Base-by-base conservation (phyloP, 2,113 vertebrate species). In the Globicephala melas region DNA sequence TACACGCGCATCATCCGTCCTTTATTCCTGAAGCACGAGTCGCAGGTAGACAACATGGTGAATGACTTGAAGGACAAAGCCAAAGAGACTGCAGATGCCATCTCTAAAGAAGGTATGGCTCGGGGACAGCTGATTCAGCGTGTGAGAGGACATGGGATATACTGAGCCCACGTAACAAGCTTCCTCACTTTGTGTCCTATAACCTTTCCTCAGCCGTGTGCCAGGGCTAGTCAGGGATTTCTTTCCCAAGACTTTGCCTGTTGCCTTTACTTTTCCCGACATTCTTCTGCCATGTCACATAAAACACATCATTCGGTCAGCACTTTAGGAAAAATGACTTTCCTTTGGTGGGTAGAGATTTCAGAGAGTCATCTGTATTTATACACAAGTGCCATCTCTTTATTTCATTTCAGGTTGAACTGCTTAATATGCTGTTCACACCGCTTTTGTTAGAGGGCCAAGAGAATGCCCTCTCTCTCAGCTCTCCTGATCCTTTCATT, bases 51-150 rank as follows among this genome's bases (percentile, higher is more conserved):
- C 70, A 98, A 88, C 0, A 98, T 98, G 53, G 97, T 99, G 92
- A 99, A 99, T 98, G 99, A 99, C 96, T 63, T 99, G 76, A 99
- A 99, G 87, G 99, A 99, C 98, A 99, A 99, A 98, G 99, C 99
- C 73, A 98, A 99, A 53, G 99, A 99, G 55, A 99, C 99, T 38
- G 99, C 99, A 11, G 99, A 99, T 92, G 99, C 99, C 93, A 96
- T 99, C 95, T 99, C 98, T 95, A 99, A 99, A 81, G 99, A 99
- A 98, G 99, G 99, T 99, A 97, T 98, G 98, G 28, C 38, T 11
- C 1, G 1, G 83, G 14, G 33, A 14, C 1, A 0, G 1, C 21
- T 7, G 20, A 47, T 50, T 70, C 15, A 8, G 79, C 26, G 26
- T 14, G 23, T 31, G 84, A 55, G 47, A 36, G 36, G 36, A 77